These are phyloP conservation scores for Drosophila erecta DNA, from an alignment of 1,140 invertebrate species.

Conservation along the genomic window DNA sequence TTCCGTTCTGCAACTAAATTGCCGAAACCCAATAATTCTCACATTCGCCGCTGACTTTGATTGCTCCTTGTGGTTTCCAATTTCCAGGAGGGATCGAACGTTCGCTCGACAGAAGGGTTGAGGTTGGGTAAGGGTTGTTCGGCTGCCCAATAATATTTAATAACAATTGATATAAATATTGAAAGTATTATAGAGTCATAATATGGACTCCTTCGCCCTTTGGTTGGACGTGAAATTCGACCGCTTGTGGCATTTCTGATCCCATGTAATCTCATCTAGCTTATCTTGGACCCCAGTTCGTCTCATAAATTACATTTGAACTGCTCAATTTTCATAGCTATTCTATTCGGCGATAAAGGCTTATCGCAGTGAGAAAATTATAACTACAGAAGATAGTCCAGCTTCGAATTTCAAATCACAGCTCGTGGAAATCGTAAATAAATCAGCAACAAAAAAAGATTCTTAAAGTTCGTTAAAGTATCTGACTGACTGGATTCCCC, in stretches of 20 bases:
- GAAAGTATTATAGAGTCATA: conserved; percentile 77
- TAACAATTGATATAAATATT: conserved; percentile 80
- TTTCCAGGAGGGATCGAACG: conserved; percentile 38
- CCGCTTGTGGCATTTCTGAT: conserved; percentile 21
- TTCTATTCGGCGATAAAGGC: conserved; percentile 16
- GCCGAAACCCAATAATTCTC: conserved; percentile 69
- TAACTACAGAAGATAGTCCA: conserved; percentile 51
- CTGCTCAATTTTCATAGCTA: conserved; percentile 38
- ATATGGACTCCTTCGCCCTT: conserved; percentile 28
- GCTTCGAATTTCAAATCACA: conserved; percentile 48
- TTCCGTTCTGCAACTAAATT: conserved; percentile 35
- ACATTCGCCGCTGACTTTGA: conserved; percentile 55
- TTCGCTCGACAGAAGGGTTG: conserved; percentile 27
- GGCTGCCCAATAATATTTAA: conserved; percentile 66
- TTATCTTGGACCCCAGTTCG: conserved; percentile 32
- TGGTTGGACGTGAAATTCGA: conserved; percentile 30
- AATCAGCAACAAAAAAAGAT: conserved; percentile 60
- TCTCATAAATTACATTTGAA: conserved; percentile 55
- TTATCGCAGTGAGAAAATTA: conserved; percentile 39
- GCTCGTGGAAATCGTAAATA: conserved; percentile 62
- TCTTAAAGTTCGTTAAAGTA: neutral
- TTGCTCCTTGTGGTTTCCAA: conserved; percentile 63
- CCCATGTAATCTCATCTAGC: conserved; percentile 33
- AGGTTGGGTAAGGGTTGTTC: conserved; percentile 40
- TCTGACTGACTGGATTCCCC: conserved; percentile 6